A percentile compares a stretch with the other conserved stretches of the same genome.
phyloP scores from a whole-genome alignment of 1,140 invertebrate species.

The Eupristina koningsbergeri region DNA sequence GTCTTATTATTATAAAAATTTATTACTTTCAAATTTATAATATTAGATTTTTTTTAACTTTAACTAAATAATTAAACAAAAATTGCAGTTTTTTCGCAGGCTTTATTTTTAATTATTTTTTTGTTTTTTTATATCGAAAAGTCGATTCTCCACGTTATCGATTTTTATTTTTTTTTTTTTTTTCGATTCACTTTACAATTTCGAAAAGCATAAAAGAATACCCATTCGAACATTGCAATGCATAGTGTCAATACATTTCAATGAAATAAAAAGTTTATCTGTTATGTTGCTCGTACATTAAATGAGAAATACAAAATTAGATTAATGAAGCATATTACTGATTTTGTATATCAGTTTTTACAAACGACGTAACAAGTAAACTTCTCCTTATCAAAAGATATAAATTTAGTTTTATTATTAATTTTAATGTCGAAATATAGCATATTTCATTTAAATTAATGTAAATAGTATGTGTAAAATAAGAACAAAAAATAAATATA shows the following conservation, averaged over 20 bases:
- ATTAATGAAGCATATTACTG: neutral
- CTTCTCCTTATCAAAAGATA: neutral
- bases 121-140: neutral
- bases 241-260: neutral
- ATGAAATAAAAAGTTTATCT: neutral
- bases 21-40: neutral
- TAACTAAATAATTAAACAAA: neutral
- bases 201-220: neutral
- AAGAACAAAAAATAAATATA: neutral
- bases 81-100: neutral
- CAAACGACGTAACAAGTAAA: neutral
- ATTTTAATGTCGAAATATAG: neutral
- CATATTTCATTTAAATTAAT: neutral
- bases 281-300: neutral
- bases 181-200: neutral
- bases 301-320: constrained; percentile 13
- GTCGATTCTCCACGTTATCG: neutral
- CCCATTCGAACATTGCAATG: neutral
- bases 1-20: neutral
- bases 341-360: neutral
- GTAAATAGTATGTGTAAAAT: neutral
- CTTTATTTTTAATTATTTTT: too few relatives aligned
- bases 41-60: too few relatives aligned
- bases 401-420: neutral
- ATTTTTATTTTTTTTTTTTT: neutral